phyloP scores from a whole-genome alignment of 2,113 vertebrate species.

The Chloroceryle aenea region DNA sequence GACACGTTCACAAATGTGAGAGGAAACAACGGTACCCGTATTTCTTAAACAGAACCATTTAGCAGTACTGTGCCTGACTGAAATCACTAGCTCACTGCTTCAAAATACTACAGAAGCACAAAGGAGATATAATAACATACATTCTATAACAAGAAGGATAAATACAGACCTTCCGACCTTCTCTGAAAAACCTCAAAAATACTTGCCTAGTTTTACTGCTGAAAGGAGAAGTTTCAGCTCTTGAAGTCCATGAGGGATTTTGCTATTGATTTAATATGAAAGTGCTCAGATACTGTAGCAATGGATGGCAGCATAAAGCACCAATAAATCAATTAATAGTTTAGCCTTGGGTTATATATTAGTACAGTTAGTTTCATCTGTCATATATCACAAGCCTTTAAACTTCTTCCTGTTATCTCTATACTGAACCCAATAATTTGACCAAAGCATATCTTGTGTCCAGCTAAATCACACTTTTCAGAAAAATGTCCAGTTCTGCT shows the following conservation, averaged over 20 bases:
- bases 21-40: not conserved
- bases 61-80: not conserved
- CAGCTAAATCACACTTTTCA: not conserved
- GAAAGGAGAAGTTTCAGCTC: not conserved
- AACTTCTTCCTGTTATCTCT: not conserved
- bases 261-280: not conserved
- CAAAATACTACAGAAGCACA: not conserved
- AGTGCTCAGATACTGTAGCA: not conserved
- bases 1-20: not conserved
- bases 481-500: not conserved
- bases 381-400: not conserved
- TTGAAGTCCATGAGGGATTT: not conserved
- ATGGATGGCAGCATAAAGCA: not conserved
- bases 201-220: not conserved
- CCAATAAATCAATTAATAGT: slow-evolving; percentile 14
- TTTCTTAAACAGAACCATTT: not conserved
- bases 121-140: not conserved
- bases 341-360: not conserved
- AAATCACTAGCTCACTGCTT: not conserved
- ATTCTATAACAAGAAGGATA: not conserved
- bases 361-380: not conserved
- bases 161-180: not conserved
- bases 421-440: not conserved
- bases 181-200: not conserved
- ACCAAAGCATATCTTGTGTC: not conserved